phyloP scores from a whole-genome alignment of 2,113 vertebrate species.

The Epinephelus cyanopodus region DNA sequence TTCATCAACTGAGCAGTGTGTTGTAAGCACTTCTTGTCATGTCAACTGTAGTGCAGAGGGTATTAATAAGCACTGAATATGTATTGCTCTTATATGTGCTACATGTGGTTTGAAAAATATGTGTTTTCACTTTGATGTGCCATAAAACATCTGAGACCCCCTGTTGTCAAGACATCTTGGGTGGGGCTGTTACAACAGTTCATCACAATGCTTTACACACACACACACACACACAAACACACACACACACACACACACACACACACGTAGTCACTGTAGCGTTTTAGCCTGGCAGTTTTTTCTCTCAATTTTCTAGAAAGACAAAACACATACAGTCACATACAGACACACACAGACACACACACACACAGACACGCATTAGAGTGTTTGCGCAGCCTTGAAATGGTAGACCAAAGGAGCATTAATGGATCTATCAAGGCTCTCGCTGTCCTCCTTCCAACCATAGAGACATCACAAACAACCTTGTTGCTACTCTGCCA shows the following conservation, averaged over 20 bases:
- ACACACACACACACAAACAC: neutral
- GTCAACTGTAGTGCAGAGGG: neutral
- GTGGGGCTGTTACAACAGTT: neutral
- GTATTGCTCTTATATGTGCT: neutral
- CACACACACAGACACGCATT: neutral
- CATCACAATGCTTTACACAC: neutral
- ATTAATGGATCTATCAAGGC: conserved; percentile 60
- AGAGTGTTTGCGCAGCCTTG: conserved; percentile 48
- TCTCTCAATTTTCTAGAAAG: neutral
- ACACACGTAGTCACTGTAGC: neutral
- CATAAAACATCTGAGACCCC: conserved; percentile 2
- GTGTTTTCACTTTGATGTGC: neutral
- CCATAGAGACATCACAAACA: conserved; percentile 61
- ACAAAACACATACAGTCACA: neutral
- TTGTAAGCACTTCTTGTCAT: neutral
- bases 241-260: conserved; percentile 3
- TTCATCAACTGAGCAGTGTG: neutral
- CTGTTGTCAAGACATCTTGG: neutral
- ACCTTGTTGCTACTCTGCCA: conserved; percentile 54
- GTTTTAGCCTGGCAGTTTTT: neutral
- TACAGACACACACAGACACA: neutral
- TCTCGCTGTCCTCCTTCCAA: conserved; percentile 49
- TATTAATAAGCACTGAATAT: neutral
- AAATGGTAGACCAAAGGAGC: conserved; percentile 67
- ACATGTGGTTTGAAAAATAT: neutral